phyloP scores from a whole-genome alignment of 2,113 vertebrate genomes.

The Gracilinanus agilis region DNA sequence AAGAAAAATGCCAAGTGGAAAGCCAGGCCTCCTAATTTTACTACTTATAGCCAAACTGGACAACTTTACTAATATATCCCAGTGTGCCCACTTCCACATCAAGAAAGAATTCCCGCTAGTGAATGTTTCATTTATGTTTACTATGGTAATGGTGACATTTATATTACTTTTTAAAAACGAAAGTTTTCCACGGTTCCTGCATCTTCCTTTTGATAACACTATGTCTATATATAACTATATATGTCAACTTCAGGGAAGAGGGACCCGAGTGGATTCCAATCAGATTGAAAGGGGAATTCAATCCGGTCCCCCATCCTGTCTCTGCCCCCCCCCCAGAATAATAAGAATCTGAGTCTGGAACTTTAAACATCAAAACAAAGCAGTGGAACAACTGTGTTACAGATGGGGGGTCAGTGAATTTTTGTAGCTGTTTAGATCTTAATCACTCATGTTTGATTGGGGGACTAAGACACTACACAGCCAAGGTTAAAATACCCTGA shows the following conservation, averaged over 20 bases:
- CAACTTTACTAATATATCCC: background rate
- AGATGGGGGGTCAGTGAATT: slow-evolving; percentile 83
- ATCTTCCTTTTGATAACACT: background rate
- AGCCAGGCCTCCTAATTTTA: background rate
- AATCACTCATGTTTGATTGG: slow-evolving; percentile 89
- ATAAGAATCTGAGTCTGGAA: slow-evolving; percentile 65
- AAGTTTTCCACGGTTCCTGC: background rate
- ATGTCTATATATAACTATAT: no score
- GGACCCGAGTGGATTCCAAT: background rate
- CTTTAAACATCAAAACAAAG: slow-evolving; percentile 79
- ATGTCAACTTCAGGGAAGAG: background rate
- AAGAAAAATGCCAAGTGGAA: background rate
- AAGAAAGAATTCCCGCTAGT: background rate
- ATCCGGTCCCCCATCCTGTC: slow-evolving; percentile 15
- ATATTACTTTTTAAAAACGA: background rate
- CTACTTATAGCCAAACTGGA: background rate
- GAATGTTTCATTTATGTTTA: background rate
- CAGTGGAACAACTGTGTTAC: slow-evolving; percentile 74
- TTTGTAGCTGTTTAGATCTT: slow-evolving; percentile 87
- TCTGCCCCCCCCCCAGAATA: slow-evolving; percentile 35
- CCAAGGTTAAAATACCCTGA: slow-evolving; percentile 91
- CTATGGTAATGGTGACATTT: background rate
- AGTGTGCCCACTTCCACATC: background rate
- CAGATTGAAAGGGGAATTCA: slow-evolving; percentile 17
- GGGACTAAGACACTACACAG: slow-evolving; percentile 86